These are phyloP conservation scores for Latrodectus geometricus DNA, from an alignment of 1,140 invertebrate genomes.

Conservation along the genomic window DNA sequence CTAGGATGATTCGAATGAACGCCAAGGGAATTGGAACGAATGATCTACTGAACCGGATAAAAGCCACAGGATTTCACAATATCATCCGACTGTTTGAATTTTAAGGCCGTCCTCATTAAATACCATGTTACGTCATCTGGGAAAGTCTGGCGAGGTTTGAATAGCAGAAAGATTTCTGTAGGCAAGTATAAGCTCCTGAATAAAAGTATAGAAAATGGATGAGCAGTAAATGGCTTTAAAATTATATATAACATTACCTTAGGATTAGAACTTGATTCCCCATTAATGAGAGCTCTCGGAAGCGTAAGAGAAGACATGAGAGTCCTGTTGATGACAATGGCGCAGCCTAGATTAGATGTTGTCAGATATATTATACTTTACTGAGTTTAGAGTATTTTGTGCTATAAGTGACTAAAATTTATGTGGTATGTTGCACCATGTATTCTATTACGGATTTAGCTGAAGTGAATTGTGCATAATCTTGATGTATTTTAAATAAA, in stretches of 20 bases:
- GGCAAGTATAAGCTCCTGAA: neutral
- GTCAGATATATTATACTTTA: too few species aligned
- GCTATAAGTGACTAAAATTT: too few species aligned
- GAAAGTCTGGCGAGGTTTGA: neutral
- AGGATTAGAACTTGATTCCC: neutral
- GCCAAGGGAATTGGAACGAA: slow-evolving; percentile 3
- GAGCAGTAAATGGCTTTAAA: neutral
- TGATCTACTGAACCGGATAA: neutral
- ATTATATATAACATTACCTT: neutral
- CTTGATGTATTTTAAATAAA: too few species aligned
- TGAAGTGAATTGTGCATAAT: too few species aligned
- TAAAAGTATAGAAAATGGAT: neutral
- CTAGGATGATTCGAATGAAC: neutral
- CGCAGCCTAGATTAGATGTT: too few species aligned
- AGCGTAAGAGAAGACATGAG: too few species aligned
- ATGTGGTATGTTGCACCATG: too few species aligned
- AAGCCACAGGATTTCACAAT: neutral
- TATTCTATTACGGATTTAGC: too few species aligned
- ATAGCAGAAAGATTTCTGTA: neutral
- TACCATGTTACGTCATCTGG: neutral
- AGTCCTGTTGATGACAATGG: too few species aligned
- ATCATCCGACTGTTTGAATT: neutral
- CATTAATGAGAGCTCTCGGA: neutral
- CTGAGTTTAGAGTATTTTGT: too few species aligned
- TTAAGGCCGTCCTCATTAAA: slow-evolving; percentile 6